Evolutionary conservation across 2,113 vertebrate species (phyloP), one percentile per base, ranked within the genome.

Genomic region (Amazona vittata): DNA sequence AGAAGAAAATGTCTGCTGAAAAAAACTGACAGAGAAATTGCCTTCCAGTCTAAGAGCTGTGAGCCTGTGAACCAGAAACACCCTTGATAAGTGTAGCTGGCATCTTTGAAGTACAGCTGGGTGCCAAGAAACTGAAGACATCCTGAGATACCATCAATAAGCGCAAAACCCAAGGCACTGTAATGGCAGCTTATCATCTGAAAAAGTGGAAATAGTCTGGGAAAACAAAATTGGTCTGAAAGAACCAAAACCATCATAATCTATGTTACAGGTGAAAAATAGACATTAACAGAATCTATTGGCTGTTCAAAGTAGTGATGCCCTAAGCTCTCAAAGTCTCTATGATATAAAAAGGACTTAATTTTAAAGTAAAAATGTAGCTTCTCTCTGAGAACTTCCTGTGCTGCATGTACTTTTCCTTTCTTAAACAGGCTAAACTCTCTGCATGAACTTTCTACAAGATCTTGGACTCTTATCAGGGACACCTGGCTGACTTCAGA

Each of bases 371-470:
- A 29, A 15, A 22, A 89, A 73, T 18, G 26, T 3, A 80, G 9
- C 7, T 4, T 76, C 6, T 82, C 12, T 62, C 37, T 75, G 28
- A 77, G 59, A 68, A 73, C 17, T 46, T 41, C 16, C 11, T 1
- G 1, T 60, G 28, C 22, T 21, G 5, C 63, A 29, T 0, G 0
- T 63, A 44, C 5, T 53, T 28, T 39, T 84, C 22, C 20, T 62
- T 89, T 77, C 15, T 21, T 60, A 63, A 93, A 44, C 33, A 79
- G 24, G 6, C 1, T 68, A 63, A 79, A 80, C 15, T 83, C 29
- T 49, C 21, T 3, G 3, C n/a, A 20, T 0, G 0, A 59, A 55
- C 25, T 55, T 70, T 71, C 43, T 67, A 1, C 1, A 3, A 80
- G 52, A 39, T 52, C 25, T n/a, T 89, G 20, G 28, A 12, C 46